Conservation (phyloP, 2,797 vertebrate species). For the Bradypus variegatus region DNA sequence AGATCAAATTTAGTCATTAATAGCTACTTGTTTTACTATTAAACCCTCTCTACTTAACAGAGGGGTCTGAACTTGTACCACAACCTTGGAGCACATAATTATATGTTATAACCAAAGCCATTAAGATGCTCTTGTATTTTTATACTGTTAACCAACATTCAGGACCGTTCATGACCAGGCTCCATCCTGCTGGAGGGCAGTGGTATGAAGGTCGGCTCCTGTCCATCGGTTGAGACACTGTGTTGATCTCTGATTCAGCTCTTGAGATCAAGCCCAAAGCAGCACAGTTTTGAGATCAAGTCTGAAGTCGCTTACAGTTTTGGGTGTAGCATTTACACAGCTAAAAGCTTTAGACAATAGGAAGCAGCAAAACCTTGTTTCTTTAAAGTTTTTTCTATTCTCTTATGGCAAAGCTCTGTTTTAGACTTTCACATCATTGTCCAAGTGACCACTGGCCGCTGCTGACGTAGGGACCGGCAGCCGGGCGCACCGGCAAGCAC, state of each 20-base stretch:
- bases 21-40: not conserved
- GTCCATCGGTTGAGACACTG: not conserved
- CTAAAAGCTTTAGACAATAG: not conserved
- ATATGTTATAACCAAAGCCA: not conserved
- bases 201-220: not conserved
- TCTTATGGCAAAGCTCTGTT: not conserved
- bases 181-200: not conserved
- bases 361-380: not conserved
- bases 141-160: not conserved
- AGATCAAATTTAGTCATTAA: constrained; percentile 13
- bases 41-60: not conserved
- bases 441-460: no score
- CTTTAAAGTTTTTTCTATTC: not conserved
- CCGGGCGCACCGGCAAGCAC: not conserved
- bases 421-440: not conserved
- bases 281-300: not conserved
- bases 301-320: not conserved
- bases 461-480: not conserved
- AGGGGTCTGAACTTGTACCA: not conserved
- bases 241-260: not conserved
- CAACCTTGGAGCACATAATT: not conserved
- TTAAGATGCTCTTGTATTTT: not conserved
- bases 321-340: not conserved
- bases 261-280: not conserved
- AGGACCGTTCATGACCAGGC: not conserved